A percentile compares a stretch with the other conserved stretches of the same genome.
Conservation (phyloP, 2,113 vertebrate genomes). For the Rhadina sibilatrix region DNA sequence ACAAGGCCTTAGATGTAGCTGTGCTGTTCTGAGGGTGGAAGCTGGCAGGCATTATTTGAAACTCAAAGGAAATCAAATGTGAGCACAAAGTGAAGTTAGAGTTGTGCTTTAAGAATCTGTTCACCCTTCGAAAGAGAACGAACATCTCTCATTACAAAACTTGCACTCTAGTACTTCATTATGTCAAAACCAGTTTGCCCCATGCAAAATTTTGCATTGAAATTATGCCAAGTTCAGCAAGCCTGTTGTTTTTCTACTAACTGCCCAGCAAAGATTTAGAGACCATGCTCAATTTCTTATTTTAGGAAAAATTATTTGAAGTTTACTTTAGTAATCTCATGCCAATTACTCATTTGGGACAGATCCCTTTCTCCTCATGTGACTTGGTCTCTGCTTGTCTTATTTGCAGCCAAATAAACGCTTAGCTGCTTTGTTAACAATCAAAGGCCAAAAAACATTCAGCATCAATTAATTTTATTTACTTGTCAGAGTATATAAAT, state of each 20-base stretch:
- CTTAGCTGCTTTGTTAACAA: not conserved
- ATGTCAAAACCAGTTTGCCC: not conserved
- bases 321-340: constrained; percentile 7
- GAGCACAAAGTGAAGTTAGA: not conserved
- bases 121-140: not conserved
- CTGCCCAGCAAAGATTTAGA: constrained; percentile 6
- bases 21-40: not conserved
- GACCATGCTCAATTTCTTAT: not conserved
- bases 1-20: not conserved
- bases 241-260: constrained; percentile 13
- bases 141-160: not conserved
- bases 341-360: constrained; percentile 34
- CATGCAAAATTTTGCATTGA: not conserved
- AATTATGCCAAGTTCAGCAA: constrained; percentile 37
- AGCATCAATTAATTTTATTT: constrained; percentile 46
- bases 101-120: not conserved
- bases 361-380: not conserved
- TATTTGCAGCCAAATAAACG: not conserved
- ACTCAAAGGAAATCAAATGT: not conserved
- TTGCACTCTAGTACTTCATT: not conserved
- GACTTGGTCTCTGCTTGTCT: not conserved
- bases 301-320: constrained; percentile 24
- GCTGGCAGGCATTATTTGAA: not conserved
- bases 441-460: constrained; percentile 26
- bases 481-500: not conserved